These are phyloP conservation scores for Sebastes variabilis DNA, from an alignment of 2,797 vertebrate species.

Conservation along the genomic window DNA sequence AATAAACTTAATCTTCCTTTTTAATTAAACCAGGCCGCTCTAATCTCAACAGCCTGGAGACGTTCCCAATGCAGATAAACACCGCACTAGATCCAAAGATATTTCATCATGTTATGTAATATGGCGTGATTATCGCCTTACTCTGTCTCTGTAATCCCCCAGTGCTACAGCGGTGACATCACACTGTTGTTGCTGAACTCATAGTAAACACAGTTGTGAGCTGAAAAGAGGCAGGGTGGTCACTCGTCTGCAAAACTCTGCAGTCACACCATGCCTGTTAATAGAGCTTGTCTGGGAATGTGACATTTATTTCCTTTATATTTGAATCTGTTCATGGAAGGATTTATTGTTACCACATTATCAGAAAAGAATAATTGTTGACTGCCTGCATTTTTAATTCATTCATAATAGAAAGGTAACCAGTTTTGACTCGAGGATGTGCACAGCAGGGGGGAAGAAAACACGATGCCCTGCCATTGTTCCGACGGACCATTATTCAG, in stretches of 20 bases:
- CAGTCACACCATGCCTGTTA: neutral
- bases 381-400: neutral
- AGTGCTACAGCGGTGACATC: neutral
- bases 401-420: neutral
- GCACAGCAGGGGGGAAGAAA: neutral
- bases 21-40: conserved; percentile 27
- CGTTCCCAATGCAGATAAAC: neutral
- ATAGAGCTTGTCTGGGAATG: neutral
- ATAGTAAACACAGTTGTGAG: conserved; percentile 29
- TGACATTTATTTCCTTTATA: neutral
- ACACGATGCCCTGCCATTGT: neutral
- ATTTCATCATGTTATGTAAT: conserved; percentile 26
- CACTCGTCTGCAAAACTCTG: neutral
- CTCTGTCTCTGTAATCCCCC: conserved; percentile 25
- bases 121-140: neutral
- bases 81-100: neutral
- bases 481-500: neutral
- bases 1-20: conserved; percentile 1
- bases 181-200: neutral
- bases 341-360: neutral
- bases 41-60: conserved; percentile 19
- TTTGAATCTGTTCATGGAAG: neutral
- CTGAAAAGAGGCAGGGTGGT: neutral
- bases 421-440: neutral
- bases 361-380: neutral